These are phyloP conservation scores for Patagioenas fasciata DNA, from an alignment of 2,113 vertebrate genomes.

Conservation along the genomic window DNA sequence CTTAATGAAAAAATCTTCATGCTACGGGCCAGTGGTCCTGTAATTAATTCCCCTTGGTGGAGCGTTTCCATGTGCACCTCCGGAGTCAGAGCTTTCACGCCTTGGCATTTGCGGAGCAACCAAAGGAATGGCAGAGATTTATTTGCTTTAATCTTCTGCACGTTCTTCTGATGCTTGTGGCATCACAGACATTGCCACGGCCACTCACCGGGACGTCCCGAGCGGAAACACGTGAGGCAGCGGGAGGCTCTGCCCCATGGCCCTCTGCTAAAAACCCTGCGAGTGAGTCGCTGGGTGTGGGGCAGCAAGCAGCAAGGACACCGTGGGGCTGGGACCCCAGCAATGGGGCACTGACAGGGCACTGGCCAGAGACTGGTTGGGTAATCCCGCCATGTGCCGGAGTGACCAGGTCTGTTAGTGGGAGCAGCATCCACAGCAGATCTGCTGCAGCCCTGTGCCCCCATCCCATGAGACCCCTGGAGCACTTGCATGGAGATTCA, in stretches of 20 bases:
- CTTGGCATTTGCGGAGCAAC: not conserved
- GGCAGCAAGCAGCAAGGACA: accelerated
- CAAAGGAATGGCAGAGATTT: not conserved
- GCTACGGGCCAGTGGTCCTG: not conserved
- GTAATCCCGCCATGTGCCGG: not conserved
- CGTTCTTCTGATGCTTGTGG: not conserved
- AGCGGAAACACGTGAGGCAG: not conserved
- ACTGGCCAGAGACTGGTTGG: not conserved
- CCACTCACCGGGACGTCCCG: not conserved
- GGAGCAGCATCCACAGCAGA: accelerated
- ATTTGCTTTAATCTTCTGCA: not conserved
- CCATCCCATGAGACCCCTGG: accelerated
- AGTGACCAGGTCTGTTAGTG: not conserved
- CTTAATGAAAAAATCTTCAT: slow-evolving; percentile 8
- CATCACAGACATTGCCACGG: not conserved
- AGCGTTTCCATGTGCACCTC: slow-evolving; percentile 37
- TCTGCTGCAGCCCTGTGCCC: accelerated
- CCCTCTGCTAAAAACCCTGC: not conserved
- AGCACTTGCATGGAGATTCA: accelerated
- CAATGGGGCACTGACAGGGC: not conserved
- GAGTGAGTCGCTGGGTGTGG: not conserved
- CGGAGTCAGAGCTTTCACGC: slow-evolving; percentile 1
- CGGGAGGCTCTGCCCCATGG: not conserved
- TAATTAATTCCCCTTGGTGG: not conserved
- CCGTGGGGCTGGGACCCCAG: not conserved